These are phyloP conservation scores for Rhabdornis inornatus DNA, from an alignment of 2,113 vertebrate species.

Conservation along the genomic window DNA sequence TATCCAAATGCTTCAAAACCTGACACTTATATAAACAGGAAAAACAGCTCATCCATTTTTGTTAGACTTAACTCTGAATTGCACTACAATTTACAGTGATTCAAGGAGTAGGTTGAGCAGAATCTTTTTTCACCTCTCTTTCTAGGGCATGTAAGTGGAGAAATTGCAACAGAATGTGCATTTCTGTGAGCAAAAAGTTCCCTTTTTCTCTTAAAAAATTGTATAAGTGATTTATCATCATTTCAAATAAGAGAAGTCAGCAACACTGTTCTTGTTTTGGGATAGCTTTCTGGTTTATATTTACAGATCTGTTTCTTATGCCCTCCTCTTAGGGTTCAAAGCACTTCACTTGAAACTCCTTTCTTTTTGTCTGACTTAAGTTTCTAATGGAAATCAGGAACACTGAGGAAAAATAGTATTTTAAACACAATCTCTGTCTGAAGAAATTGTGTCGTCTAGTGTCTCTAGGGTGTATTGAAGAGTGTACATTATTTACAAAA, in stretches of 20 bases:
- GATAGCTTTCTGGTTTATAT: not conserved
- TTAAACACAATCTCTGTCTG: not conserved
- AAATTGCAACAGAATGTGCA: not conserved
- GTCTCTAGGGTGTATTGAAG: conserved; percentile 31
- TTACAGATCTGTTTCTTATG: not conserved
- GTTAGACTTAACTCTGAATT: not conserved
- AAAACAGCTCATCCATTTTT: not conserved
- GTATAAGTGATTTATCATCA: not conserved
- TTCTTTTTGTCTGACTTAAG: not conserved
- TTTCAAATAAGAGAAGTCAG: not conserved
- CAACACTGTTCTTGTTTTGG: not conserved
- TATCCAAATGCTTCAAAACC: not conserved
- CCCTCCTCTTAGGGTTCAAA: not conserved
- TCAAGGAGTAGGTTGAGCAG: not conserved
- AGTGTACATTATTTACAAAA: conserved; percentile 59
- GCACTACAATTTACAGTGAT: not conserved
- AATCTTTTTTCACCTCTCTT: not conserved
- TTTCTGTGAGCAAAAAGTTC: not conserved
- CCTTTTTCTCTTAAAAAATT: not conserved
- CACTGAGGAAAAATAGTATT: not conserved
- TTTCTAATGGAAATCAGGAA: not conserved
- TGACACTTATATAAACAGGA: not conserved
- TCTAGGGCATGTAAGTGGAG: not conserved
- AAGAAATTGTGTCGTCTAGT: not conserved
- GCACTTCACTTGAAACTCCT: not conserved